Percentiles rank a stretch among this genome's conserved stretches.
Evolutionary conservation across 2,113 vertebrate genomes (phyloP).

Genomic region (Sapayoa aenigma): DNA sequence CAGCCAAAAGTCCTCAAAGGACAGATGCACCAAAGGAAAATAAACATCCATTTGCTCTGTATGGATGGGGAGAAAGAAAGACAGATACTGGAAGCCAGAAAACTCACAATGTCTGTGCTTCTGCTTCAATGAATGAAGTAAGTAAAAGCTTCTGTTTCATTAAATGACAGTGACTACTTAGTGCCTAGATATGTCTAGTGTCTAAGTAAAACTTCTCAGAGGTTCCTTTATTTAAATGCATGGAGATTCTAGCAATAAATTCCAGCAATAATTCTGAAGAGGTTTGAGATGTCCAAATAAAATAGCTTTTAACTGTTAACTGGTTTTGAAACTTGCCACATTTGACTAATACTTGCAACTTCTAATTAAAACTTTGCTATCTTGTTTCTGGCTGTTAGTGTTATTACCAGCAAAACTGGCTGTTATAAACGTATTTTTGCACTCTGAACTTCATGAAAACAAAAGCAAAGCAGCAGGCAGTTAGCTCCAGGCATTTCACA

Average conservation of each 20-base stretch:
- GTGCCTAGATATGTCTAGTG: not conserved
- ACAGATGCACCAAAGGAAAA: slow-evolving; percentile 73
- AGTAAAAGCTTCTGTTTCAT: not conserved
- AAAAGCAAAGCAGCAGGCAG: not conserved
- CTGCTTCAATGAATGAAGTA: slow-evolving; percentile 84
- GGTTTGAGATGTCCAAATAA: not conserved
- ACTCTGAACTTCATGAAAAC: not conserved
- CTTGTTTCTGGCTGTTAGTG: not conserved
- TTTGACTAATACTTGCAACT: not conserved
- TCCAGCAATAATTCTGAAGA: not conserved
- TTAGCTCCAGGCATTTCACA: not conserved
- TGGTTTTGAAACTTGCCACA: not conserved
- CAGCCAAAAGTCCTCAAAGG: slow-evolving; percentile 71
- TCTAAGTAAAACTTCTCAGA: not conserved
- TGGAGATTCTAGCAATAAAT: not conserved
- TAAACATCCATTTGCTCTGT: slow-evolving; percentile 89
- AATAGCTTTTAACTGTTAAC: not conserved
- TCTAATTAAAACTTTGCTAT: not conserved
- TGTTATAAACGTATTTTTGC: not conserved
- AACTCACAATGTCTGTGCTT: slow-evolving; percentile 91
- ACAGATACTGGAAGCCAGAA: slow-evolving; percentile 84
- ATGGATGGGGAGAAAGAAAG: slow-evolving; percentile 87
- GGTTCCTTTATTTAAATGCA: not conserved
- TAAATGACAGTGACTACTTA: not conserved
- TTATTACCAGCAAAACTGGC: not conserved